phyloP scores from a whole-genome alignment of 2,113 vertebrate genomes.

The Campylorhamphus procurvoides region DNA sequence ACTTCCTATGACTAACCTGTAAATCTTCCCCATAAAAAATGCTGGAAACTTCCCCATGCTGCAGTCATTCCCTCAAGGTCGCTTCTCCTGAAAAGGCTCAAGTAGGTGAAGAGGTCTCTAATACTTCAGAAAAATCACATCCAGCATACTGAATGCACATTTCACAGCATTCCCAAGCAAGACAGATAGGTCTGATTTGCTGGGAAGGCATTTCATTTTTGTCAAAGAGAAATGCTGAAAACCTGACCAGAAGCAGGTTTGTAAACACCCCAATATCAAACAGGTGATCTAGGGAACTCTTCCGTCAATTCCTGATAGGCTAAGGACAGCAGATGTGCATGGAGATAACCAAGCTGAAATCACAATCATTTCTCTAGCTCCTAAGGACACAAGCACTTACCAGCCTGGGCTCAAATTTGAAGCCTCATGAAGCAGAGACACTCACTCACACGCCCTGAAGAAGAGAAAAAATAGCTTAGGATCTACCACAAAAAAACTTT shows the following conservation, averaged over 20 bases:
- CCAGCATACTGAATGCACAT: not conserved
- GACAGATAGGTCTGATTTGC: not conserved
- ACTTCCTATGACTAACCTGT: not conserved
- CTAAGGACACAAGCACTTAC: slow-evolving; percentile 34
- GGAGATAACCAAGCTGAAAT: not conserved
- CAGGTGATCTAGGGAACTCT: not conserved
- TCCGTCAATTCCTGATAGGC: not conserved
- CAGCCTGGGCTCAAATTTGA: slow-evolving; percentile 18
- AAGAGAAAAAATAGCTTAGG: slow-evolving; percentile 14
- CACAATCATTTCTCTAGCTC: not conserved
- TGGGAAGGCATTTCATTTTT: not conserved
- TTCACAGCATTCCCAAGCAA: not conserved
- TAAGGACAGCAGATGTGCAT: not conserved
- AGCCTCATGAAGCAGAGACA: slow-evolving; percentile 22
- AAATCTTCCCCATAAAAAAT: not conserved
- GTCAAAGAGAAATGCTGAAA: not conserved
- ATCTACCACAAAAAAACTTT: not conserved
- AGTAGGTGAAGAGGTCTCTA: not conserved
- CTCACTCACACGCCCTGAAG: slow-evolving; percentile 47
- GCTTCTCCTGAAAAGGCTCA: not conserved
- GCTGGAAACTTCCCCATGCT: not conserved
- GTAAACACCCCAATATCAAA: not conserved
- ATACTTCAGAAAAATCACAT: not conserved
- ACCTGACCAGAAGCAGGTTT: not conserved
- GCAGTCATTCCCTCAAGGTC: not conserved